Percentiles rank a stretch among this genome's conserved stretches.
Conservation (phyloP, 1,140 invertebrate genomes). For the Leptinotarsa defecta region DNA sequence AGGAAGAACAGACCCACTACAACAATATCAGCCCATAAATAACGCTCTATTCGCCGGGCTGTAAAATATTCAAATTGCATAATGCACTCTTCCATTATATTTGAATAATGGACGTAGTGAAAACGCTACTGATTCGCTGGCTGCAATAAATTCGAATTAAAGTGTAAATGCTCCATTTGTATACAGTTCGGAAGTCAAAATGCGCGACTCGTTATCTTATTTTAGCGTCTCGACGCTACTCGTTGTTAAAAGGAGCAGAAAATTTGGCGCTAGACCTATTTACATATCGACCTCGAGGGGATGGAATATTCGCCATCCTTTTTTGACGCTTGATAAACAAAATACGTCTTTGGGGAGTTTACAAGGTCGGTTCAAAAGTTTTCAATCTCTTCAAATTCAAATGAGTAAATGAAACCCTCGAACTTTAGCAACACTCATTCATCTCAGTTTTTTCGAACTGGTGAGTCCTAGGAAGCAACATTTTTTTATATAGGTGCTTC, state of each 20-base stretch:
- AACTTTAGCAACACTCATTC: too few species aligned
- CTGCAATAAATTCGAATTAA: conserved; percentile 6
- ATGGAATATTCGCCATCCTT: not conserved
- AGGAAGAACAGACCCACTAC: too few species aligned
- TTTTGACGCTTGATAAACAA: not conserved
- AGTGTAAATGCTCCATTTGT: conserved; percentile 5
- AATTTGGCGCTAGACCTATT: conserved; percentile 5
- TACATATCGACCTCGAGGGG: not conserved
- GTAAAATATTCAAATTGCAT: too few species aligned
- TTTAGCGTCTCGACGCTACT: not conserved
- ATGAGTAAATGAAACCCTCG: too few species aligned
- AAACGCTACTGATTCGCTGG: conserved; percentile 5
- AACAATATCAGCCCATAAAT: too few species aligned
- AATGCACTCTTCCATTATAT: not conserved
- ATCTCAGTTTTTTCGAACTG: too few species aligned
- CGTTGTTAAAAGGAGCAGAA: not conserved
- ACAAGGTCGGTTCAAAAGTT: too few species aligned
- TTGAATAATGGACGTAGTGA: not conserved
- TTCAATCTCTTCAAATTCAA: too few species aligned
- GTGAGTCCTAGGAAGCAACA: too few species aligned
- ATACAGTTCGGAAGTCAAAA: not conserved
- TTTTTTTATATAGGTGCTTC: too few species aligned
- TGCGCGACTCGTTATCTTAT: not conserved
- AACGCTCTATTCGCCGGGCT: too few species aligned
- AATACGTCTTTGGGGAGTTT: too few species aligned